A percentile compares a stretch with the other conserved stretches of the same genome.
Evolutionary conservation across 2,888 invertebrate species (phyloP).

Genomic region (Volucella inanis): DNA sequence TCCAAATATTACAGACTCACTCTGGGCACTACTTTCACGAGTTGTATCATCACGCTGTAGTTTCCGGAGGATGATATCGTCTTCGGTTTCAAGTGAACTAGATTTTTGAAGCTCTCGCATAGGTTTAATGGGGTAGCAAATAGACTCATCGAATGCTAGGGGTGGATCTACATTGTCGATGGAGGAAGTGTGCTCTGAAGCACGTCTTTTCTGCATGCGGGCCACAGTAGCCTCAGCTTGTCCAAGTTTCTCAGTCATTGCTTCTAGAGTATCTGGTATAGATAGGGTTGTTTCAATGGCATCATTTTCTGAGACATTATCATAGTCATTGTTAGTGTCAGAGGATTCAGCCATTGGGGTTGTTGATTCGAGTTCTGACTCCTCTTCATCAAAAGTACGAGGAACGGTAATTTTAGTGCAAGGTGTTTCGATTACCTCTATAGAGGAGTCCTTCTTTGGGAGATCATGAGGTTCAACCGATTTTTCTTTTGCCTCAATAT

Average conservation of each 20-base stretch:
- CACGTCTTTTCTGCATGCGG: constrained; percentile 78
- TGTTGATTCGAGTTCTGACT: constrained; percentile 70
- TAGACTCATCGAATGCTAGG: constrained; percentile 77
- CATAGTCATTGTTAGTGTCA: constrained; percentile 48
- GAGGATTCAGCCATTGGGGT: constrained; percentile 67
- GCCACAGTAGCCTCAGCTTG: constrained; percentile 78
- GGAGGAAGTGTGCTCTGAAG: constrained; percentile 75
- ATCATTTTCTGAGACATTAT: constrained; percentile 75
- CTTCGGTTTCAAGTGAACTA: constrained; percentile 76
- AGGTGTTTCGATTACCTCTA: constrained; percentile 75
- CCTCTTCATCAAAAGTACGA: constrained; percentile 50
- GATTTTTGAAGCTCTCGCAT: constrained; percentile 77
- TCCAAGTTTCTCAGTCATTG: constrained; percentile 77
- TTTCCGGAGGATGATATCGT: constrained; percentile 78
- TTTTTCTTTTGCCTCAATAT: neutral
- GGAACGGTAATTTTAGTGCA: constrained; percentile 76
- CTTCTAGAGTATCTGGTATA: constrained; percentile 76
- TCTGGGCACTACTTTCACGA: constrained; percentile 79
- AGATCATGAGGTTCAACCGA: constrained; percentile 30
- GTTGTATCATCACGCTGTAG: constrained; percentile 77
- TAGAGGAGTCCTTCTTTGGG: constrained; percentile 40
- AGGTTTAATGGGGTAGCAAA: constrained; percentile 73
- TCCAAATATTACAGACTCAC: constrained; percentile 79
- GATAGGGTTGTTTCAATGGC: constrained; percentile 71
- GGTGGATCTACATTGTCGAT: constrained; percentile 44